Conservation (phyloP, 2,797 vertebrate species). For the Botia almorhae region DNA sequence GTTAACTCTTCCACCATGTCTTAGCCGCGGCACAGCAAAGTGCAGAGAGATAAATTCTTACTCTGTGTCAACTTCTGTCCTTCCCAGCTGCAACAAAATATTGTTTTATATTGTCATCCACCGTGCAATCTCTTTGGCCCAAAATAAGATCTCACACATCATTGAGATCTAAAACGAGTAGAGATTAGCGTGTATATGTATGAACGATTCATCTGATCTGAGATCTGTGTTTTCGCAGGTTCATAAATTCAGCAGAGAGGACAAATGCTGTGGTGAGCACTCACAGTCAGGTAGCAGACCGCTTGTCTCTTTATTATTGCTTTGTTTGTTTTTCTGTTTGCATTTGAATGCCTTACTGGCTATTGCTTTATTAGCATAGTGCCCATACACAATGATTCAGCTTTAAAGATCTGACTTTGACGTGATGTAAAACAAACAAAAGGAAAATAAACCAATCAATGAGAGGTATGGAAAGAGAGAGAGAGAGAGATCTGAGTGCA, state of each 20-base stretch:
- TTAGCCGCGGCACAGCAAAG: background rate
- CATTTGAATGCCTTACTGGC: background rate
- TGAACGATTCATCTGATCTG: background rate
- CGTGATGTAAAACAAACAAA: conserved; percentile 12
- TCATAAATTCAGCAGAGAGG: conserved; percentile 83
- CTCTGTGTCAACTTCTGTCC: background rate
- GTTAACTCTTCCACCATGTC: background rate
- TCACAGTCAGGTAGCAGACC: conserved; percentile 84
- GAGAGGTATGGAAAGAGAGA: background rate
- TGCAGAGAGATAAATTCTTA: background rate
- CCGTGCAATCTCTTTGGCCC: too few species aligned
- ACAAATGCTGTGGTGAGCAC: conserved; percentile 81
- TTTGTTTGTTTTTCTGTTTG: background rate
- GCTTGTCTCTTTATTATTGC: background rate
- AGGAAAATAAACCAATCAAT: background rate
- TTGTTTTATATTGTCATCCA: too few species aligned
- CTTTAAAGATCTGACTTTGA: conserved; percentile 5
- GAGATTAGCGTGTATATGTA: background rate
- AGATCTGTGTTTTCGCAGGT: conserved; percentile 71
- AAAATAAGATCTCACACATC: too few species aligned
- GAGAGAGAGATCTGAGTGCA: background rate
- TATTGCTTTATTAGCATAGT: background rate
- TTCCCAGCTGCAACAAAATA: background rate
- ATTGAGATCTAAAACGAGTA: too few species aligned
- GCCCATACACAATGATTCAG: background rate